A percentile compares a stretch with the other conserved stretches of the same genome.
phyloP scores from a whole-genome alignment of 2,797 vertebrate species.

The Cirrhinus mrigala region DNA sequence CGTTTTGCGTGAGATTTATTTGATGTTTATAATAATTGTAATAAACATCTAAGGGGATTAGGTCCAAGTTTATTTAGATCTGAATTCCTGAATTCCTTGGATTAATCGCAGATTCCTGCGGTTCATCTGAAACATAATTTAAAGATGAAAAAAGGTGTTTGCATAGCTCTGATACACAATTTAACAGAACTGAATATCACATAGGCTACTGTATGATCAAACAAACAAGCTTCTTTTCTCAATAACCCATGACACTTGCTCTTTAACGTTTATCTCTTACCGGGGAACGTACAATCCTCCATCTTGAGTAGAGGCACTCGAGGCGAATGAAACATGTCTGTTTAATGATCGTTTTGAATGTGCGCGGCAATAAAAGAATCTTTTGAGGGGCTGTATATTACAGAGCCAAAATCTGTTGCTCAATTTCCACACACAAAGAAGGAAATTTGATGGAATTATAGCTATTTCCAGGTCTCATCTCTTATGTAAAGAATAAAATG shows the following conservation, averaged over 20 bases:
- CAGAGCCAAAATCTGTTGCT: constrained; percentile 79
- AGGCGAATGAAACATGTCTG: constrained; percentile 81
- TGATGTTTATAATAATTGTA: neutral
- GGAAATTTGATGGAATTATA: constrained; percentile 82
- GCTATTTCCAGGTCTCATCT: constrained; percentile 83
- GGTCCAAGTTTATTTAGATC: neutral
- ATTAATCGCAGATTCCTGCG: neutral
- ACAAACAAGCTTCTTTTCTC: constrained; percentile 29
- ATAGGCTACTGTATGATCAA: neutral
- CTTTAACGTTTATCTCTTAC: constrained; percentile 30
- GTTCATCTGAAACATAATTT: constrained; percentile 14
- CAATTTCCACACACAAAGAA: constrained; percentile 81
- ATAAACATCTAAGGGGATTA: neutral
- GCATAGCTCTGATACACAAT: constrained; percentile 3
- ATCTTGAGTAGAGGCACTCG: constrained; percentile 43
- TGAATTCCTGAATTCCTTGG: neutral
- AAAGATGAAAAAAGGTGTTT: constrained; percentile 39
- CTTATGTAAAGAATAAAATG: constrained; percentile 74
- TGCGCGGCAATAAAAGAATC: constrained; percentile 79
- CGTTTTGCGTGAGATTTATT: neutral
- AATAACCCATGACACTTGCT: constrained; percentile 25
- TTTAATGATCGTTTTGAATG: constrained; percentile 81
- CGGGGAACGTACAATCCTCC: constrained; percentile 25
- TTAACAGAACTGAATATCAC: constrained; percentile 29
- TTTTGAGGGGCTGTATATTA: constrained; percentile 79